Base-by-base conservation (phyloP, 2,113 vertebrate species). In the Gallinago jamesoni region DNA sequence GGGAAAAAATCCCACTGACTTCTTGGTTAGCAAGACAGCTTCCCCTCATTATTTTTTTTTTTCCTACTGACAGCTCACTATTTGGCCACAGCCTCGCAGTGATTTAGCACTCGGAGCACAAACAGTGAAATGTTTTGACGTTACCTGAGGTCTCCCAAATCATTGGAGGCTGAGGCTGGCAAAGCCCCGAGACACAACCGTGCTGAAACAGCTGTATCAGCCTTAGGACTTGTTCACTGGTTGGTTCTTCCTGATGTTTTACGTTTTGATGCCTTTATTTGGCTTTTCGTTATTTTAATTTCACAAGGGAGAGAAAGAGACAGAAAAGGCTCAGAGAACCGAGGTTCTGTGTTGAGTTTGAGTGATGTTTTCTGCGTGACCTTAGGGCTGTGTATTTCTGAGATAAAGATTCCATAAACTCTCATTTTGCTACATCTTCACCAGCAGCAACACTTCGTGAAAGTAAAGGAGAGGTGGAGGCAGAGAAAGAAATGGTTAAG, bases 221-320 rank as follows among this genome's bases (percentile, higher is more conserved):
- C 41, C 45, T 37, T 22, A 66, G 72, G 79, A 63, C 47, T 57
- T 18, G 13, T 63, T 22, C 53, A 37, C 48, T 1, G 1, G 24
- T 7, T 31, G 76, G 10, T 39, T 55, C 56, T 77, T 88, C 76
- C 63, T 14, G 18, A 13, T 41, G 50, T 45, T 76, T 43, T 69
- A 23, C 5, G 14, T 86, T 80, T 87, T 67, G 43, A 53, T 60
- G 83, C 27, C 67, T 92, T 55, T 63, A 37, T 96, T 89, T 70
- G 47, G 35, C 2, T 95, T 94, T 57, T 67, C 0, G 0, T 30
- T 31, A 3, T 33, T 87, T 53, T 35, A 41, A 8, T 59, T 28
- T 37, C 55, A 43, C 55, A 10, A 33, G 22, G 59, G 59, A 69
- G 30, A 43, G 33, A 35, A 52, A 48, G 28, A 15, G 87, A 6